phyloP scores from a whole-genome alignment of 1,140 invertebrate species.

The Polyergus mexicanus region DNA sequence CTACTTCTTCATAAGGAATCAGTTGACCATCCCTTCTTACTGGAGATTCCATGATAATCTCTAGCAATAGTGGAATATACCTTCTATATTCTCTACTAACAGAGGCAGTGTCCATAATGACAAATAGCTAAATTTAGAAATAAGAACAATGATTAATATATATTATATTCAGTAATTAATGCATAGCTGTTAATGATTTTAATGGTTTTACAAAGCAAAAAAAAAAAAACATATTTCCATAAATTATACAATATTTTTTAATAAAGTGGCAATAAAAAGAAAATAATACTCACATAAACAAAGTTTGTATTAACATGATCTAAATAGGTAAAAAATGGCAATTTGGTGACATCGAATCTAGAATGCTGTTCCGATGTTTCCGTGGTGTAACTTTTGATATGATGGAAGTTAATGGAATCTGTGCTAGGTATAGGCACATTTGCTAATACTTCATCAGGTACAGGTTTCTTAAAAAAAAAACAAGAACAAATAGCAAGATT shows the following conservation, averaged over 20 bases:
- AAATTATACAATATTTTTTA: slow-evolving; percentile 17
- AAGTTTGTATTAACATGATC: slow-evolving; percentile 94
- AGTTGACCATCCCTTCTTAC: slow-evolving; percentile 87
- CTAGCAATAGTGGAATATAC: slow-evolving; percentile 91
- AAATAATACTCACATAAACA: slow-evolving; percentile 91
- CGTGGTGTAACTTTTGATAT: slow-evolving; percentile 88
- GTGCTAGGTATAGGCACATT: slow-evolving; percentile 90
- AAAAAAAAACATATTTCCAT: slow-evolving; percentile 10
- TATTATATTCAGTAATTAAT: neutral
- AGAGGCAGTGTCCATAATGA: slow-evolving; percentile 91
- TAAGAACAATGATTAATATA: slow-evolving; percentile 25
- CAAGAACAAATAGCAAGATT: slow-evolving; percentile 36
- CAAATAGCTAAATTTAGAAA: slow-evolving; percentile 87
- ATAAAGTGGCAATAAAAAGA: neutral
- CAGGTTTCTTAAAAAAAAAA: slow-evolving; percentile 86
- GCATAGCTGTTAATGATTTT: neutral
- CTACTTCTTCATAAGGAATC: slow-evolving; percentile 91
- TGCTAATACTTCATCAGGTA: slow-evolving; percentile 90
- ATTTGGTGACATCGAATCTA: slow-evolving; percentile 88
- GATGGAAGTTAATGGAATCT: slow-evolving; percentile 90
- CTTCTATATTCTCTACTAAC: slow-evolving; percentile 88
- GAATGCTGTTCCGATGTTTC: slow-evolving; percentile 86
- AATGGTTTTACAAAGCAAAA: neutral
- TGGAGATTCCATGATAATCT: slow-evolving; percentile 90
- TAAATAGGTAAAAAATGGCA: slow-evolving; percentile 92